Base-by-base conservation (phyloP, 2,888 invertebrate species). In the Nomada fabriciana region DNA sequence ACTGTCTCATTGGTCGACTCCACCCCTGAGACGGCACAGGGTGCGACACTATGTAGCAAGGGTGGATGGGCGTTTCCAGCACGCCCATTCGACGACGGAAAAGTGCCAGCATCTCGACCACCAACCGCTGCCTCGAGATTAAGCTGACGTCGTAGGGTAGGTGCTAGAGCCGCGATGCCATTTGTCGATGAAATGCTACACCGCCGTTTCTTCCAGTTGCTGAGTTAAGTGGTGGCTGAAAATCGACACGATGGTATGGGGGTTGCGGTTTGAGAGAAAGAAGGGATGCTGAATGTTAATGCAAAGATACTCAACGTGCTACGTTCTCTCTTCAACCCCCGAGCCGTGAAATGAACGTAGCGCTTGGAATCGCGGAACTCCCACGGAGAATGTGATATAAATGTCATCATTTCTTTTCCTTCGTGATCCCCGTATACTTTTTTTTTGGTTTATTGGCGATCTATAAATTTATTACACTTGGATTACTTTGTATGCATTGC, bases 1-100 rank as follows among this genome's bases (percentile, higher is more conserved):
- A 90, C 87, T 88, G 89, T 90, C 91, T 91, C 91, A 93, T 92
- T 93, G 93, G 93, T 87, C 87, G 91, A 89, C 90, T 91, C 91
- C 92, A 90, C 91, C 92, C 91, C 86, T 88, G 75, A 71, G 68
- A 64, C 65, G 23, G 64, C 65, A 71, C 64, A 76, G 79, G 80
- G 77, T 82, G 72, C 76, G 63, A 83, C 74, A 85, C 82, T 86
- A 72, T 75, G 80, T 64, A 60, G 74, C 69, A 59, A 83, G 86
- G 86, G 86, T 83, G 84, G 75, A 83, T 90, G 77, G 90, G 90
- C 90, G 90, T 83, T 50, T 47, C 82, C 68, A 75, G 75, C 84
- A 88, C 86, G 87, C 88, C 90, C 86, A 87, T 83, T 80, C 82
- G 79, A 80, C 76, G 71, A 59, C 59, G 55, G 53, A 36, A 61